Evolutionary conservation across 2,113 vertebrate species (phyloP).

Genomic region (Illadopsis cleaveri): DNA sequence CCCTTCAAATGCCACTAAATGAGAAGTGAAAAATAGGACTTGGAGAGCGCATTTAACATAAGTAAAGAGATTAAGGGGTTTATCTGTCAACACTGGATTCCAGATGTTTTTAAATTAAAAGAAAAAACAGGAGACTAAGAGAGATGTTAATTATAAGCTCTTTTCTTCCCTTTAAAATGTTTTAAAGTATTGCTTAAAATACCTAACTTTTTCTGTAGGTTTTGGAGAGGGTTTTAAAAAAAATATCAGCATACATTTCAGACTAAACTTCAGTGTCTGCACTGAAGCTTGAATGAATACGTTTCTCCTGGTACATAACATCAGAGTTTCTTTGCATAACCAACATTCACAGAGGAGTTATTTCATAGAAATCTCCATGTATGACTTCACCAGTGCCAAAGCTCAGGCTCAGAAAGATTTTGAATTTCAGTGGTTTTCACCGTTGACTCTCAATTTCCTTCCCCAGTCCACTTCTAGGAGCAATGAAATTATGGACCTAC

Average conservation of each 20-base stretch:
- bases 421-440: background rate
- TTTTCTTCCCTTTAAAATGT: conserved; percentile 39
- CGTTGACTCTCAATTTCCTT: background rate
- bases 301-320: background rate
- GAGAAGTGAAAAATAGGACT: conserved; percentile 35
- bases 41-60: conserved; percentile 12
- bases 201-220: conserved; percentile 37
- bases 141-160: conserved; percentile 46
- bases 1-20: conserved; percentile 18
- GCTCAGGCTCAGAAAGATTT: background rate
- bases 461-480: background rate
- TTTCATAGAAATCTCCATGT: background rate
- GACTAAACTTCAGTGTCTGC: background rate
- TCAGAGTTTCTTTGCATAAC: background rate
- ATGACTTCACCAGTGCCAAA: background rate
- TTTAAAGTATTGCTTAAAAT: conserved; percentile 50
- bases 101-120: conserved; percentile 60
- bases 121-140: conserved; percentile 18
- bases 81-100: conserved; percentile 62
- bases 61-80: conserved; percentile 63
- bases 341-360: background rate
- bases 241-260: background rate
- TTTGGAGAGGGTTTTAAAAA: conserved; percentile 17
- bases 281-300: background rate
- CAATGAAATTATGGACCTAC: background rate